Evolutionary conservation across 2,888 invertebrate genomes (phyloP).

Genomic region (Drosophila recens): DNA sequence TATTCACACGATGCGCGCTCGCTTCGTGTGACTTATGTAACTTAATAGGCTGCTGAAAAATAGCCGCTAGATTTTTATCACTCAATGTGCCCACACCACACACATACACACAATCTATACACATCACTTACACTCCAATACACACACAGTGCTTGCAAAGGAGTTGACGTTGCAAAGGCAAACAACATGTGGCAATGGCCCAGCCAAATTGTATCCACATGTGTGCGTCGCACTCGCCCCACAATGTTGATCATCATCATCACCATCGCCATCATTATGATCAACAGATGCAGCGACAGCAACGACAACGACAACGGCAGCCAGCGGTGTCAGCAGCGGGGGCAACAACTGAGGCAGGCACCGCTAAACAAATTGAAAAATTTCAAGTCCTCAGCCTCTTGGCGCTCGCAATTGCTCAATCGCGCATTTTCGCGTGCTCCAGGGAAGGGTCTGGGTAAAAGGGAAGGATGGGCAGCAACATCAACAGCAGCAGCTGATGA

Average conservation of each 20-base stretch:
- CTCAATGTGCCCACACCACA: conserved; percentile 40
- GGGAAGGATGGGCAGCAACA: conserved; percentile 10
- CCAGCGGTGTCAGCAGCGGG: conserved; percentile 22
- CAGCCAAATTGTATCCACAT: conserved; percentile 78
- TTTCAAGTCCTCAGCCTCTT: conserved; percentile 77
- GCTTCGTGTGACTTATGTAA: conserved; percentile 69
- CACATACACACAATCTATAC: conserved; percentile 10
- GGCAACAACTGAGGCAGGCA: conserved; percentile 48
- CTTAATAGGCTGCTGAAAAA: conserved; percentile 77
- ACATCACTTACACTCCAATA: conserved; percentile 6
- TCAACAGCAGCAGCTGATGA: conserved; percentile 34
- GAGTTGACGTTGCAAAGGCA: conserved; percentile 54
- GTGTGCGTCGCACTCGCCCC: conserved; percentile 63
- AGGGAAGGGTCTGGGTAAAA: conserved; percentile 28
- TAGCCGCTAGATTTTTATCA: conserved; percentile 74
- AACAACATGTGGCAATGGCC: conserved; percentile 77
- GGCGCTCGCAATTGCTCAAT: conserved; percentile 78
- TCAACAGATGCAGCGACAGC: conserved; percentile 23
- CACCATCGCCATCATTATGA: conserved; percentile 25
- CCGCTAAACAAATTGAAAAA: conserved; percentile 76
- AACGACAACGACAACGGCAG: conserved; percentile 16
- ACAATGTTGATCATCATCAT: conserved; percentile 57
- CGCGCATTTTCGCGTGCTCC: conserved; percentile 69
- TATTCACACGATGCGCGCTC: conserved; percentile 66
- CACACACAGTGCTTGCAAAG: conserved; percentile 30